A percentile compares a stretch with the other conserved stretches of the same genome.
Conservation (phyloP, 1,140 invertebrate species). For the Brachionus plicatilis region DNA sequence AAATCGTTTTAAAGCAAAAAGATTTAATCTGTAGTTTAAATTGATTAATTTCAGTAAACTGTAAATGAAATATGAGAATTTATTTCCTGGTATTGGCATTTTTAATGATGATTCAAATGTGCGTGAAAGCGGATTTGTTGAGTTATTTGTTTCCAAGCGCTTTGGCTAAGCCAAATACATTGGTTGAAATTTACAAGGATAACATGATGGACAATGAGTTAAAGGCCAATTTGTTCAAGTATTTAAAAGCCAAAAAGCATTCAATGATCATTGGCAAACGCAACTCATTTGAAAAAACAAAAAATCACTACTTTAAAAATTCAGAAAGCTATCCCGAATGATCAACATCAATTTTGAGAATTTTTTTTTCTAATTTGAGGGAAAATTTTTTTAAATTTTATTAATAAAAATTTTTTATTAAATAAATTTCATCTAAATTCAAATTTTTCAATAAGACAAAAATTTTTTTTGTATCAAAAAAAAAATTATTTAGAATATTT, state of each 20-base stretch:
- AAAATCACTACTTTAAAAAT: not conserved
- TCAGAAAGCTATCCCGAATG: not conserved
- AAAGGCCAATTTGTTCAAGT: not conserved
- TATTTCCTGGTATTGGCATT: not conserved
- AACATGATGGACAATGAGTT: constrained; percentile 17
- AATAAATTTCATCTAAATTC: not conserved
- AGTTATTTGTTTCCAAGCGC: constrained; percentile 1
- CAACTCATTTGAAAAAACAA: not conserved
- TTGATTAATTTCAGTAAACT: not conserved
- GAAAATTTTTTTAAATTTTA: not conserved
- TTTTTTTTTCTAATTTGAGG: not conserved
- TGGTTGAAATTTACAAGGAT: constrained; percentile 8
- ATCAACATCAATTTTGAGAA: not conserved
- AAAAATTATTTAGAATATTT: not conserved
- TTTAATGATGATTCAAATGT: not conserved
- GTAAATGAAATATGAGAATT: not conserved
- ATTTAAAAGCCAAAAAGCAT: constrained; percentile 14
- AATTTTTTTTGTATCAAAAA: not conserved
- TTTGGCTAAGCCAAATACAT: not conserved
- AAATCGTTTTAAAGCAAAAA: not conserved
- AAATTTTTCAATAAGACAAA: not conserved
- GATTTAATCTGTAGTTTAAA: not conserved
- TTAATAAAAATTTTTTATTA: not conserved
- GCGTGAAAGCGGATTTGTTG: not conserved
- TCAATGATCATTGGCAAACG: constrained; percentile 16